A percentile compares a stretch with the other conserved stretches of the same genome.
Conservation (phyloP, 2,888 invertebrate species). For the Phortica okadai region DNA sequence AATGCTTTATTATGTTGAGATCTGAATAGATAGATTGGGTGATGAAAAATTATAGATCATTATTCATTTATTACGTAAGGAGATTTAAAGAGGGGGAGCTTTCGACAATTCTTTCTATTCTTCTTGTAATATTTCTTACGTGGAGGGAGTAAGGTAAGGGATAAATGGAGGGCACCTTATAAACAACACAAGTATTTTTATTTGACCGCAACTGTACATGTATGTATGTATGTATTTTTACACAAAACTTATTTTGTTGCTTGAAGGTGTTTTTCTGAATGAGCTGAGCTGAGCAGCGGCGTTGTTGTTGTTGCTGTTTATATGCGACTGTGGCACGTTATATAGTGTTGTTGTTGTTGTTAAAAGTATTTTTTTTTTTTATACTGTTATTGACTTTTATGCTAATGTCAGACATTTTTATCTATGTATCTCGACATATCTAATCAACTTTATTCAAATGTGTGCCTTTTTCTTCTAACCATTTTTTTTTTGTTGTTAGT, state of each 20-base stretch:
- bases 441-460: constrained; percentile 47
- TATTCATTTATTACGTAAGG: too few species aligned
- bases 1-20: too few species aligned
- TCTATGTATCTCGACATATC: constrained; percentile 51
- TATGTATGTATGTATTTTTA: constrained; percentile 15
- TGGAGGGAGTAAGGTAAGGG: too few species aligned
- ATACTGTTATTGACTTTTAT: constrained; percentile 40
- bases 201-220: neutral
- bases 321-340: constrained; percentile 41
- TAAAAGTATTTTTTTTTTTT: neutral
- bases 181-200: too few species aligned
- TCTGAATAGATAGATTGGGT: too few species aligned
- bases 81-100: too few species aligned
- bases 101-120: too few species aligned
- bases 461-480: constrained; percentile 3
- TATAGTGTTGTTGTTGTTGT: constrained; percentile 38
- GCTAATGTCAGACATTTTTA: constrained; percentile 49
- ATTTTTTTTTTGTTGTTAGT: constrained; percentile 1
- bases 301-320: neutral
- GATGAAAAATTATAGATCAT: too few species aligned
- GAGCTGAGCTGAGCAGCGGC: constrained; percentile 44
- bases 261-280: constrained; percentile 63
- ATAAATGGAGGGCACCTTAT: too few species aligned
- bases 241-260: constrained; percentile 38
- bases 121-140: too few species aligned